Evolutionary conservation across 2,888 invertebrate genomes (phyloP).

Genomic region (Drosophila diplacantha): DNA sequence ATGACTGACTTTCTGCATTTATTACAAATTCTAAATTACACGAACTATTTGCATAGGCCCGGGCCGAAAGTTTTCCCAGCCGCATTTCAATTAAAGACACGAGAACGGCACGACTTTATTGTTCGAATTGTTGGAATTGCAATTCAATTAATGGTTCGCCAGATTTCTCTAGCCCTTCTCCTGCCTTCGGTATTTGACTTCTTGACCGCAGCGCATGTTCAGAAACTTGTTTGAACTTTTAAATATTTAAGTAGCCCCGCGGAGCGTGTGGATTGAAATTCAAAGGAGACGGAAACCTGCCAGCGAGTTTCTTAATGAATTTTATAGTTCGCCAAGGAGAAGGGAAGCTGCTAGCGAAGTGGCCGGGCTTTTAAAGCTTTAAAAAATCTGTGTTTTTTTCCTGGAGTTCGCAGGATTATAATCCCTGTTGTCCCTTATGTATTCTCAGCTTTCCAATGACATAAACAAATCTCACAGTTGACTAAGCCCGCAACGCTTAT

Average conservation of each 20-base stretch:
- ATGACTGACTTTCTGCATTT: conserved; percentile 27
- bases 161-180: conserved; percentile 10
- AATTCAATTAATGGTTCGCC: conserved; percentile 52
- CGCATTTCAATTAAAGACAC: conserved; percentile 43
- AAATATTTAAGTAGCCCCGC: conserved; percentile 65
- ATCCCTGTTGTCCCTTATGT: conserved; percentile 20
- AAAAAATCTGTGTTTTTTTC: conserved; percentile 28
- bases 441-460: conserved; percentile 31
- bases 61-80: conserved; percentile 1
- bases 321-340: conserved; percentile 50
- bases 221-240: conserved; percentile 59
- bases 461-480: conserved; percentile 58
- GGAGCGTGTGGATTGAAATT: conserved; percentile 57
- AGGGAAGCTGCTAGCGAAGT: conserved; percentile 3
- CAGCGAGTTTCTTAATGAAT: conserved; percentile 62
- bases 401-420: background rate
- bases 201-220: conserved; percentile 45
- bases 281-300: conserved; percentile 37
- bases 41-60: conserved; percentile 31
- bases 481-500: conserved; percentile 48
- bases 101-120: conserved; percentile 10
- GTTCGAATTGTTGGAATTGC: conserved; percentile 58
- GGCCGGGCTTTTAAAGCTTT: conserved; percentile 4
- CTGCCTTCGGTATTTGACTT: conserved; percentile 38
- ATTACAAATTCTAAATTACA: conserved; percentile 26